Evolutionary conservation across 2,888 invertebrate species (phyloP).

Genomic region (Nebria brevicollis): DNA sequence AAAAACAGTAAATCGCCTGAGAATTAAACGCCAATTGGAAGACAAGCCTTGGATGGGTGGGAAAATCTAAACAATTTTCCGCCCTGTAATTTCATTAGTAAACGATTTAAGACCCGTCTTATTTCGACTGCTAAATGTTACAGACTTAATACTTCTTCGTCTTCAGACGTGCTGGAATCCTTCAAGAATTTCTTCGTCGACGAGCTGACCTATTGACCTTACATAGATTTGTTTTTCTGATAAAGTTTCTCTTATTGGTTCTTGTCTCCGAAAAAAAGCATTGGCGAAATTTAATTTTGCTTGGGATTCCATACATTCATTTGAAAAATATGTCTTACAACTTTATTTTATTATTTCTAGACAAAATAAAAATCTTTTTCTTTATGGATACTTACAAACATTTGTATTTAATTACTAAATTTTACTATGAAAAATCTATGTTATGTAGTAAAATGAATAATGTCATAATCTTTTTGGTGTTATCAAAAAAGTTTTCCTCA

Average conservation of each 20-base stretch:
- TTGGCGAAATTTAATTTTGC: too few species aligned
- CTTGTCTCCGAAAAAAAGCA: too few species aligned
- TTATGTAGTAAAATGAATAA: conserved; percentile 32
- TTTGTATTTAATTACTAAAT: neutral
- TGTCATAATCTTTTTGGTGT: conserved; percentile 29
- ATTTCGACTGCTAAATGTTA: conserved; percentile 41
- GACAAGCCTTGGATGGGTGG: neutral
- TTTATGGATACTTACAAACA: too few species aligned
- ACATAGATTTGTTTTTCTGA: conserved; percentile 2
- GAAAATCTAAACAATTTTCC: conserved; percentile 21
- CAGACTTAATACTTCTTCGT: conserved; percentile 33
- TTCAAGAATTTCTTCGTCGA: neutral
- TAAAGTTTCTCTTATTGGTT: neutral
- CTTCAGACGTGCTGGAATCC: conserved; percentile 17
- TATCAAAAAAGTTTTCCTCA: conserved; percentile 29
- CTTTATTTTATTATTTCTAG: too few species aligned
- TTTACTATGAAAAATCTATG: neutral
- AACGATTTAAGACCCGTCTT: conserved; percentile 37
- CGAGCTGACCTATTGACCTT: conserved; percentile 14
- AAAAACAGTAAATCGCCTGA: neutral
- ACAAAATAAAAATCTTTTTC: too few species aligned
- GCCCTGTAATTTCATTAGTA: conserved; percentile 42
- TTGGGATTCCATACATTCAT: too few species aligned
- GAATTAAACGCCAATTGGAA: conserved; percentile 3
- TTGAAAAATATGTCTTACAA: too few species aligned